Base-by-base conservation (phyloP, 2,888 invertebrate species). In the Crioceris asparagi region DNA sequence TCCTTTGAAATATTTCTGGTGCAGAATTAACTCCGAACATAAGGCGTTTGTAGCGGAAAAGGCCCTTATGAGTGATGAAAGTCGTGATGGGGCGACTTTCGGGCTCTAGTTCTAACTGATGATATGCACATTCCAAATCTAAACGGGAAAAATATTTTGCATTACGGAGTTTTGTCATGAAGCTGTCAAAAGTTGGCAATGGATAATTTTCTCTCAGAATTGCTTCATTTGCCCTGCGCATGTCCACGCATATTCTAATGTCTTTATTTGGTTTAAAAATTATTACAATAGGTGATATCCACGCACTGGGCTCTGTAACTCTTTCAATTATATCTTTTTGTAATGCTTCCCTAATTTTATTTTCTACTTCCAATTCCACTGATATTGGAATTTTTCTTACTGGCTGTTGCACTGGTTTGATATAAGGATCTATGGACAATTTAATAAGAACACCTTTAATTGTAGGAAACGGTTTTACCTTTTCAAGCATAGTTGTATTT, bases 11-110 rank as follows among this genome's bases (percentile, higher is more conserved):
- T 23, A 48, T 52, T 38, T 50, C 50, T 6, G 53, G 52, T 5
- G 54, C 52, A 4, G 55, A 60, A 16, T 55, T 55, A 0, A 60
- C 53, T 1, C 59, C 59, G 39, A 62, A 62, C 51, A 60, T 50
- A 2, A 61, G 34, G 8, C 59, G 38, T 39, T 60, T 61, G 32
- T 55, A 61, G 17, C 57, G 36, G 35, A 49, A 55, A 30, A 49
- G 17, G 3, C 49, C 47, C 37, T 43, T 45, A 25, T 47, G 42
- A 4, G 44, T 50, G 10, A 49, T 50, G 29, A 45, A 48, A 7
- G 41, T 48, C 5, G 50, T 49, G 10, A 50, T 49, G 7, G 35
- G 19, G 7, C 47, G 35, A 32, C 39, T 45, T 27, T 36, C 35
- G 12, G 16, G 30, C 3, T 43, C 38, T n/a, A 48, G 33, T 36